A percentile compares a stretch with the other conserved stretches of the same genome.
Conservation (phyloP, 2,797 vertebrate genomes). For the Psittacula echo region DNA sequence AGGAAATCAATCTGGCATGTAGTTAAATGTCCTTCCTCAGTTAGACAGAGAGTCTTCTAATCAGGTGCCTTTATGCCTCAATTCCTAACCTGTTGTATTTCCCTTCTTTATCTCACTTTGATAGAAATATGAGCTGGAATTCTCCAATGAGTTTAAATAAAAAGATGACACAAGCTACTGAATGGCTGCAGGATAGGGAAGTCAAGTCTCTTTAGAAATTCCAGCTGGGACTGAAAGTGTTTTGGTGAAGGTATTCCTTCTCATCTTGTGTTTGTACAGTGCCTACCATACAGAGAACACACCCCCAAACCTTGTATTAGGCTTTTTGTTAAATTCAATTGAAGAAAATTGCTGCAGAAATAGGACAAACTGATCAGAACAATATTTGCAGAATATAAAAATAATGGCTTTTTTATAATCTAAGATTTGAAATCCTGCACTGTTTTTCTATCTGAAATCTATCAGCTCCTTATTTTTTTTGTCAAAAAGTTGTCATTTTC, state of each 20-base stretch:
- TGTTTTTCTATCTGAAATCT: not conserved
- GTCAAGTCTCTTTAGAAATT: not conserved
- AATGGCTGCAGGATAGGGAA: not conserved
- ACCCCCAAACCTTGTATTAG: not conserved
- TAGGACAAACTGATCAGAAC: not conserved
- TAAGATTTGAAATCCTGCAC: not conserved
- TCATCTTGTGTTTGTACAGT: not conserved
- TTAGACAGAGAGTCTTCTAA: not conserved
- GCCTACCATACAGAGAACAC: not conserved
- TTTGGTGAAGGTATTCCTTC: not conserved
- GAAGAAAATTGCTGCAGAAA: not conserved
- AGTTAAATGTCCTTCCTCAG: not conserved
- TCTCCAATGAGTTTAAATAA: not conserved
- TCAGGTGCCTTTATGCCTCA: not conserved
- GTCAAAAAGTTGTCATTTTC: not conserved
- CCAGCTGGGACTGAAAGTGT: not conserved
- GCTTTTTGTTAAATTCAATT: not conserved
- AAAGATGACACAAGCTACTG: not conserved
- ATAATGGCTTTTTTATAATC: not conserved
- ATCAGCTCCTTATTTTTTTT: not conserved
- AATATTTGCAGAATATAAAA: not conserved
- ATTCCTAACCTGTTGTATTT: not conserved
- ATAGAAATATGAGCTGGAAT: not conserved
- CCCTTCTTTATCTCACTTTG: not conserved
- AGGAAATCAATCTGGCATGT: not conserved